Percentiles rank a stretch among this genome's conserved stretches.
These are phyloP conservation scores for Xenentodon cancila DNA, from an alignment of 2,797 vertebrate species.

Conservation along the genomic window DNA sequence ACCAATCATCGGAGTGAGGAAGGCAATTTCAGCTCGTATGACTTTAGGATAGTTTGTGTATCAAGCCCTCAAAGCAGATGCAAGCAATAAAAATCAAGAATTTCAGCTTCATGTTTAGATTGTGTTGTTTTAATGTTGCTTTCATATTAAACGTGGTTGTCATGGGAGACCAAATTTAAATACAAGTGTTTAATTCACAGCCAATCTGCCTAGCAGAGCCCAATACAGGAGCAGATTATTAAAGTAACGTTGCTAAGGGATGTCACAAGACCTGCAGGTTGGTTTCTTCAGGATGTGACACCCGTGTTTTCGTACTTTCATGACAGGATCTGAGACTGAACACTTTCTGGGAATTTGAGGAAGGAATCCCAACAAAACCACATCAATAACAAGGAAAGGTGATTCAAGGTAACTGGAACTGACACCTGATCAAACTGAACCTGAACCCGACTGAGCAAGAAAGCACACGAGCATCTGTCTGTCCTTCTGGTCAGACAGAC, in stretches of 20 bases:
- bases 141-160: no score
- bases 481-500: constrained; percentile 7
- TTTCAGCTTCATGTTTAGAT: no score
- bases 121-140: no score
- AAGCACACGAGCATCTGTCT: constrained; percentile 42
- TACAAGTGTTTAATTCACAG: no score
- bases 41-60: no score
- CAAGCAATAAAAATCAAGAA: no score
- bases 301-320: neutral
- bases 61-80: no score
- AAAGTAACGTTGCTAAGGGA: neutral
- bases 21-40: no score
- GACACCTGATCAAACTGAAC: constrained; percentile 39
- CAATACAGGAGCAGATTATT: neutral
- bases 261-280: no score
- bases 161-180: no score
- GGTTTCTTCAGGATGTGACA: neutral
- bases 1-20: no score
- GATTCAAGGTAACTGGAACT: constrained; percentile 15
- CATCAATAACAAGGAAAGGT: neutral
- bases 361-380: constrained; percentile 6
- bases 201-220: no score
- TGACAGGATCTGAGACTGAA: neutral
- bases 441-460: constrained; percentile 14
- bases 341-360: neutral